Base-by-base conservation (phyloP, 1,140 invertebrate genomes). In the Hermetia illucens region DNA sequence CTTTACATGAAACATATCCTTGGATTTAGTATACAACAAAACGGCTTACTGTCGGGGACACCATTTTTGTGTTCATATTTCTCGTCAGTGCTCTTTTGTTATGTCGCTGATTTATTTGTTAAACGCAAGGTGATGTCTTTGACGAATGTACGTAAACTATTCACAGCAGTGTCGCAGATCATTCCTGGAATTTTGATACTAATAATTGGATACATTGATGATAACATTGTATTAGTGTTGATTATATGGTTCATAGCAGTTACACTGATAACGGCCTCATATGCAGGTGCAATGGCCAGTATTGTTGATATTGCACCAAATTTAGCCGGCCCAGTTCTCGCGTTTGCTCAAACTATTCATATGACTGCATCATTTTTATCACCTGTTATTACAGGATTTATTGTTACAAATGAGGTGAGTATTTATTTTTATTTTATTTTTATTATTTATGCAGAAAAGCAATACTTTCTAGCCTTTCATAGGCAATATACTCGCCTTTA, bases 221-320 rank as follows among this genome's bases (percentile, higher is more conserved):
- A 74, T 51, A 60, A 69, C 41, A 63, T 77, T 25, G 48, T 62
- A n/a, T 45, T 71, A 25, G 69, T 75, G 15, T 49, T 79, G 34
- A 50, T 74, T 8, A 56, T 76, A 22, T 80, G 77, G 77, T 79
- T 78, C 48, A 55, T 74, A 46, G 74, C 75, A 21, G 75, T 81
- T n/a, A 75, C 73, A 34, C 58, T 79, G 17, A 77, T 81, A 44
- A 79, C 77, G 29, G 75, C 77, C 22, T 70, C 75, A 2, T 81
- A 81, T 51, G 77, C 77, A 5, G 77, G 77, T 36, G 77, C 77
- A n/a, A 81, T 81, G 77, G 76, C 76, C 1, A 79, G 72, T 48
- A 73, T 80, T 44, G 77, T 81, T 13, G 77, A 81, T 47, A 75
- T 81, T 36, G 75, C 75, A 5, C 77, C 77, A 25, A 81, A 79